Evolutionary conservation across 2,113 vertebrate species (phyloP).

Genomic region (Callocephalon fimbriatum): DNA sequence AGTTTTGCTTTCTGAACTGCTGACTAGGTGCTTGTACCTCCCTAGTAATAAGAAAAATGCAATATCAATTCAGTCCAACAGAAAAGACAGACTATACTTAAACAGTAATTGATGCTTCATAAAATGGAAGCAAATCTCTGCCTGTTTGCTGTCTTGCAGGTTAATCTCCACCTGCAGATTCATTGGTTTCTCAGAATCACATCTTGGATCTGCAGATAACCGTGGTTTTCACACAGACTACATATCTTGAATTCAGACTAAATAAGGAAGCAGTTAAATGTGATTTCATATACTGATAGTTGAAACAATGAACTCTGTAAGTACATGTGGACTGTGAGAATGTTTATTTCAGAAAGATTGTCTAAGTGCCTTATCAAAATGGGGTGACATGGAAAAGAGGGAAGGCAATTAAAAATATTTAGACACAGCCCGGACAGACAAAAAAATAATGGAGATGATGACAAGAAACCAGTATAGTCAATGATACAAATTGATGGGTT

Average conservation of each 20-base stretch:
- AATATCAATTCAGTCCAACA: neutral
- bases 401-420: neutral
- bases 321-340: neutral
- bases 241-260: neutral
- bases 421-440: neutral
- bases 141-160: neutral
- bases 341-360: neutral
- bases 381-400: rapidly evolving
- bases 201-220: neutral
- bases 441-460: neutral
- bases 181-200: neutral
- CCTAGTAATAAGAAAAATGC: neutral
- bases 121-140: neutral
- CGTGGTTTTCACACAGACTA: neutral
- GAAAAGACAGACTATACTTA: neutral
- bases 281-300: neutral
- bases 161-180: neutral
- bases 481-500: neutral
- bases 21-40: neutral
- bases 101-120: neutral
- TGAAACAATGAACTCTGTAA: neutral
- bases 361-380: neutral
- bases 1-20: neutral
- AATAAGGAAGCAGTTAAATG: neutral
- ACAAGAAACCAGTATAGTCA: neutral